A percentile compares a stretch with the other conserved stretches of the same genome.
phyloP scores from a whole-genome alignment of 2,113 vertebrate species.

The Galeopterus variegatus region DNA sequence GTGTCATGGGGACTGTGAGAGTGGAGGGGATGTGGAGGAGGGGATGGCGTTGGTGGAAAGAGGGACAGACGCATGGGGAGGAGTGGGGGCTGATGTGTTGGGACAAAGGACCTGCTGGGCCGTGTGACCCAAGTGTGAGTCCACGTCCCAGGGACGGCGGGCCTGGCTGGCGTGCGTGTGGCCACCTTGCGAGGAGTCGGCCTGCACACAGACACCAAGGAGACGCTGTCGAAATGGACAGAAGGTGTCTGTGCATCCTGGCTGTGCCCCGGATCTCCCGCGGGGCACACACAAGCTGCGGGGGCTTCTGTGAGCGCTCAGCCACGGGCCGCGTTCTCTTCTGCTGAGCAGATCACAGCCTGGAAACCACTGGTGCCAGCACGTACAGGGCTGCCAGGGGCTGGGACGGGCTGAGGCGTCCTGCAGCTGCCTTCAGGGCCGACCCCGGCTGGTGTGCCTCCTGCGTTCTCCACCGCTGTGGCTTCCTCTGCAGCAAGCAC shows the following conservation, averaged over 20 bases:
- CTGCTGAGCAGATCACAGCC: not conserved
- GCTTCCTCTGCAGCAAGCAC: not conserved
- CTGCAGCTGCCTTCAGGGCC: too few species aligned
- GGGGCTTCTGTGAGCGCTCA: rapidly evolving
- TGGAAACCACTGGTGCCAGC: not conserved
- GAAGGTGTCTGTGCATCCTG: not conserved
- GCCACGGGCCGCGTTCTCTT: rapidly evolving
- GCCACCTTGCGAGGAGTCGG: not conserved
- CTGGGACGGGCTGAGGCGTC: too few species aligned
- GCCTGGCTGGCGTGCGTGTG: too few species aligned
- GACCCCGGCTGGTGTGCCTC: not conserved
- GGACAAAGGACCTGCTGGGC: too few species aligned
- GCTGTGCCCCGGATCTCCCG: too few species aligned
- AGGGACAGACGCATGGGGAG: not conserved
- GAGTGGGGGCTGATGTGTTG: too few species aligned
- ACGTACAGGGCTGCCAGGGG: too few species aligned
- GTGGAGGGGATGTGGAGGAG: too few species aligned
- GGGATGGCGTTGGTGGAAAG: too few species aligned
- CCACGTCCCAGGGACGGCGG: too few species aligned
- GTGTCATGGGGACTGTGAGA: not conserved
- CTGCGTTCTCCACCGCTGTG: too few species aligned
- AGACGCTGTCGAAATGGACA: rapidly evolving
- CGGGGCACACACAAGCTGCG: rapidly evolving
- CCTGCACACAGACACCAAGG: not conserved
- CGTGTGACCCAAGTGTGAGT: too few species aligned